Evolutionary conservation across 2,888 invertebrate genomes (phyloP).

Genomic region (Scaptomyza caliginosa): DNA sequence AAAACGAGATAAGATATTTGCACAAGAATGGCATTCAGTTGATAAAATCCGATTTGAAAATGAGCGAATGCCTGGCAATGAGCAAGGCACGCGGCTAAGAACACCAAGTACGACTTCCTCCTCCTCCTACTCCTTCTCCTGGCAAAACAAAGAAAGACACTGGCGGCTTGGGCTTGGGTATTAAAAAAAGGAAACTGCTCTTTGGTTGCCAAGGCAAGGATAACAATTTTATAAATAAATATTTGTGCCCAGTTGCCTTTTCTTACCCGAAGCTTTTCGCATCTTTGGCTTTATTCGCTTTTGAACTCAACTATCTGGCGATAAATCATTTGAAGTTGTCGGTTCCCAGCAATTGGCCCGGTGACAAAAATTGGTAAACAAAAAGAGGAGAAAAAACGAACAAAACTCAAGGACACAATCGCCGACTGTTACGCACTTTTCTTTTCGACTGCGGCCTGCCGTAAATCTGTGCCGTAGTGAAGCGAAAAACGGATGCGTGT

Average conservation of each 20-base stretch:
- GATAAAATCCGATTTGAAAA: slow-evolving; percentile 82
- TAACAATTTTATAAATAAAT: slow-evolving; percentile 79
- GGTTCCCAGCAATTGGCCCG: slow-evolving; percentile 69
- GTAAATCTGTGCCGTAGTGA: slow-evolving; percentile 56
- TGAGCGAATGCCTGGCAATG: slow-evolving; percentile 82
- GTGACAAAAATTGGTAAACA: slow-evolving; percentile 61
- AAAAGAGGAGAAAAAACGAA: slow-evolving; percentile 5
- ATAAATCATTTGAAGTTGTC: slow-evolving; percentile 79
- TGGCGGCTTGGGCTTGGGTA: not conserved
- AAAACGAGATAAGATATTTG: slow-evolving; percentile 78
- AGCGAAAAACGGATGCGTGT: slow-evolving; percentile 75
- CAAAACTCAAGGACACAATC: slow-evolving; percentile 51
- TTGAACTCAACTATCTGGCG: slow-evolving; percentile 77
- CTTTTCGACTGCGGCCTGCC: slow-evolving; percentile 7
- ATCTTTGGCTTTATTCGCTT: slow-evolving; percentile 72
- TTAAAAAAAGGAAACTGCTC: slow-evolving; percentile 33
- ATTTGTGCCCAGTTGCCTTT: slow-evolving; percentile 69
- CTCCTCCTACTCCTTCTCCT: not conserved
- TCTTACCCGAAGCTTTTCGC: too few species aligned
- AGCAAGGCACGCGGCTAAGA: slow-evolving; percentile 49
- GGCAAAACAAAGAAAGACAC: slow-evolving; percentile 41
- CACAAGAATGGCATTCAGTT: slow-evolving; percentile 81
- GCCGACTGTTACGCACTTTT: slow-evolving; percentile 46
- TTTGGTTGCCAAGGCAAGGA: slow-evolving; percentile 57
- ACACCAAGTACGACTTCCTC: slow-evolving; percentile 15